Percentiles rank a stretch among this genome's conserved stretches.
Evolutionary conservation across 2,888 invertebrate genomes (phyloP).

Genomic region (Syrista parreyssii): DNA sequence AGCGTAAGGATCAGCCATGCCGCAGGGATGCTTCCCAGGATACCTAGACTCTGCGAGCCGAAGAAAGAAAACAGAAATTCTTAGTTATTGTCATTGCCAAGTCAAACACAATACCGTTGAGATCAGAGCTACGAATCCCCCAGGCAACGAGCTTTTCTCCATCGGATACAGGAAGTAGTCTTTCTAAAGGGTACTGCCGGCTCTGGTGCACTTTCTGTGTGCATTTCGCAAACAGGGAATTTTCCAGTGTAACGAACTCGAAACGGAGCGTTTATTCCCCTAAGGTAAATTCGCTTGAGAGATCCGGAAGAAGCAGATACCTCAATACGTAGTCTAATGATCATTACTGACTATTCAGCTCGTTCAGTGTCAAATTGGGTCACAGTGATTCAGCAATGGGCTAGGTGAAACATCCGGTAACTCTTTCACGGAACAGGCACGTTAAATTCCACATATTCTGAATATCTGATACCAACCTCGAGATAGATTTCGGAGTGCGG

Average conservation of each 20-base stretch:
- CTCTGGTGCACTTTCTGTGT: background rate
- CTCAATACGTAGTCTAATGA: background rate
- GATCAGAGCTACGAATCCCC: background rate
- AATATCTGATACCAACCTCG: constrained; percentile 72
- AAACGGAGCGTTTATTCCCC: background rate
- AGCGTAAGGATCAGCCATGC: constrained; percentile 92
- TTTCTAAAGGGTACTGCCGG: background rate
- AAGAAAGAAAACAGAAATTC: background rate
- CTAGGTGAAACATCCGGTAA: background rate
- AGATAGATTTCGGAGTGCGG: constrained; percentile 90
- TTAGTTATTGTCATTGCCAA: background rate
- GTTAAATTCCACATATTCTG: background rate
- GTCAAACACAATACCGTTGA: background rate
- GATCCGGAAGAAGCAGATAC: background rate
- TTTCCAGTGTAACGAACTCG: background rate
- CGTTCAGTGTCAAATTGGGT: background rate
- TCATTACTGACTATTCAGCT: background rate
- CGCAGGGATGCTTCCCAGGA: constrained; percentile 93
- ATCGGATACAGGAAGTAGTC: background rate
- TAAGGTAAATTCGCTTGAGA: background rate
- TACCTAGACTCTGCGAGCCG: constrained; percentile 84
- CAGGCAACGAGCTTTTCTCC: background rate
- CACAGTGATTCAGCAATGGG: background rate
- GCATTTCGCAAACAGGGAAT: background rate
- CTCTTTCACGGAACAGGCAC: background rate